Conservation (phyloP, 2,113 vertebrate genomes). For the Lynx canadensis region DNA sequence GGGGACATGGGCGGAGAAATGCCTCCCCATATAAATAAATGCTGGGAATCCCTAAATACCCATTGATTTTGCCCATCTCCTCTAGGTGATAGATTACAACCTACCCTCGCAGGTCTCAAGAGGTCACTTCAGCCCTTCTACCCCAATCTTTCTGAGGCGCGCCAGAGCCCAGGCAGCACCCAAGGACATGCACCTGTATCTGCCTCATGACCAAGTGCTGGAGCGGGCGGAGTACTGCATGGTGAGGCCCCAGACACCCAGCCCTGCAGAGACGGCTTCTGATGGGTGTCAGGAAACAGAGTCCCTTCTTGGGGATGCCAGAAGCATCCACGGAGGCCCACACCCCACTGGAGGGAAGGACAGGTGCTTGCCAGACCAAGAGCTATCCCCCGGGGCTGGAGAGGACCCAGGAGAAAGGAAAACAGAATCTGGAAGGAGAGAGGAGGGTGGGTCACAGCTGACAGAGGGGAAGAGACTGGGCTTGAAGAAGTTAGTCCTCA, state of each 20-base stretch:
- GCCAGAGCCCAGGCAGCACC: slow-evolving; percentile 47
- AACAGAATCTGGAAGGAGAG: neutral
- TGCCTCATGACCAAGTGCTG: slow-evolving; percentile 69
- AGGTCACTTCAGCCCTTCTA: slow-evolving; percentile 64
- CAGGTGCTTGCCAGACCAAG: neutral
- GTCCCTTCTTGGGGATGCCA: neutral
- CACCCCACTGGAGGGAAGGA: neutral
- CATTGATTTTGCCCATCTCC: neutral
- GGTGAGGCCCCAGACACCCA: neutral
- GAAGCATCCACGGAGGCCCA: neutral
- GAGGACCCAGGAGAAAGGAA: neutral
- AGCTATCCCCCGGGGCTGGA: neutral
- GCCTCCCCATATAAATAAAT: neutral
- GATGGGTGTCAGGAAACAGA: neutral
- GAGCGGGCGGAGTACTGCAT: neutral
- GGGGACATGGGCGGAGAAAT: neutral
- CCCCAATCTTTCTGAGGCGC: slow-evolving; percentile 72
- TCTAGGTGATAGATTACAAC: slow-evolving; percentile 67
- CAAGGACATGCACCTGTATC: slow-evolving; percentile 49
- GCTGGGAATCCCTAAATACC: neutral
- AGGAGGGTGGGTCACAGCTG: slow-evolving; percentile 27
- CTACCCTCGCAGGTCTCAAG: slow-evolving; percentile 52
- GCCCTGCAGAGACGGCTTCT: neutral
- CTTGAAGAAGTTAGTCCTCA: slow-evolving; percentile 75
- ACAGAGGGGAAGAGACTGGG: slow-evolving; percentile 62